phyloP scores from a whole-genome alignment of 2,113 vertebrate genomes.

The Poicephalus gulielmi region DNA sequence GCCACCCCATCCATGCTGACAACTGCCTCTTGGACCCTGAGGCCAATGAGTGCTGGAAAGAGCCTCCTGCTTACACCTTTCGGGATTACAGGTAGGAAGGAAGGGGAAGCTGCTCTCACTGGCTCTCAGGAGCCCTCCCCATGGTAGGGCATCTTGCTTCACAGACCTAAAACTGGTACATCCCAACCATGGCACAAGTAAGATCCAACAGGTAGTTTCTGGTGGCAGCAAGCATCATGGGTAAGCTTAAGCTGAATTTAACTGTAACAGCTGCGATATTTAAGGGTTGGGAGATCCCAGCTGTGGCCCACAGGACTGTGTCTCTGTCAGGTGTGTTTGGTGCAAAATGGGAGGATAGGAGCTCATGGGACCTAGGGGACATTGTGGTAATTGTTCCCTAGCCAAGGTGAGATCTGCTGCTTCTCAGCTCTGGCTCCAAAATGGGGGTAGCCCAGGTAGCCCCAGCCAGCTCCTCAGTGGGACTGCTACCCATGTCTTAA shows the following conservation, averaged over 20 bases:
- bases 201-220: neutral
- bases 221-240: neutral
- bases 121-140: neutral
- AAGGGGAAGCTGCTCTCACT: neutral
- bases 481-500: accelerated
- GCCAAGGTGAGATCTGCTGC: neutral
- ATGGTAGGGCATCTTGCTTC: neutral
- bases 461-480: accelerated
- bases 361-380: neutral
- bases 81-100: slow-evolving; percentile 90
- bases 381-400: neutral
- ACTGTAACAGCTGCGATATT: neutral
- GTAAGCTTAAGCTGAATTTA: neutral
- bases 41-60: slow-evolving; percentile 95
- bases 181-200: neutral
- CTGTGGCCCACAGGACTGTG: neutral
- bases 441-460: neutral
- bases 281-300: neutral
- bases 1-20: slow-evolving; percentile 97
- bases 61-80: slow-evolving; percentile 93
- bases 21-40: slow-evolving; percentile 96
- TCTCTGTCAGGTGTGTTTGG: neutral
- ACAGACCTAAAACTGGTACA: neutral
- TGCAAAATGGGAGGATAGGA: neutral
- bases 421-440: neutral